Percentiles rank a stretch among this genome's conserved stretches.
phyloP scores from a whole-genome alignment of 2,113 vertebrate species.

The Oryzias javanicus region DNA sequence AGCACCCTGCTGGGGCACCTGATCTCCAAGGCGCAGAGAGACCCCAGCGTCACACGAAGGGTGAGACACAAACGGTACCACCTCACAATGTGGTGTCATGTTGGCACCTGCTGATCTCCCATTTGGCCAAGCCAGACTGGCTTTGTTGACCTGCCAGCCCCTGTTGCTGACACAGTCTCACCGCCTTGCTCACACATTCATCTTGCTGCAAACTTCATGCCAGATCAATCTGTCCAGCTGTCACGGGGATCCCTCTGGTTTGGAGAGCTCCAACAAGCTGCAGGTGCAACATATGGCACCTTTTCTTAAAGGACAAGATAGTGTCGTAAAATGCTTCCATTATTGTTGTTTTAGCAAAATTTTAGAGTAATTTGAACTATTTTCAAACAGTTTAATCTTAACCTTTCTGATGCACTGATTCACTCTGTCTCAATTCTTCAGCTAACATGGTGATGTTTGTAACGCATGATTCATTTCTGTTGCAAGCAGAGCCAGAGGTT shows the following conservation, averaged over 20 bases:
- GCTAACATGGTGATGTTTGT: conserved; percentile 11
- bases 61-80: conserved; percentile 70
- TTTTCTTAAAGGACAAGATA: neutral
- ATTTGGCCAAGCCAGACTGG: conserved; percentile 29
- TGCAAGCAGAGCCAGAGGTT: conserved; percentile 21
- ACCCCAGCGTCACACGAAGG: conserved; percentile 87
- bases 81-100: conserved; percentile 33
- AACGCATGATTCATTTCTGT: conserved; percentile 16
- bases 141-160: conserved; percentile 7
- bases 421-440: conserved; percentile 8
- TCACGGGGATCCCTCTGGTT: conserved; percentile 11
- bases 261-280: conserved; percentile 20
- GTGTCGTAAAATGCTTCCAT: neutral
- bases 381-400: neutral
- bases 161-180: conserved; percentile 47
- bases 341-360: neutral
- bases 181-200: conserved; percentile 41
- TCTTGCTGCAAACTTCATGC: conserved; percentile 26
- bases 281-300: conserved; percentile 11
- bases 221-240: conserved; percentile 25
- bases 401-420: conserved; percentile 24
- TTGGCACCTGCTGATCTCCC: conserved; percentile 22
- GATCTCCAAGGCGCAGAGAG: conserved; percentile 87
- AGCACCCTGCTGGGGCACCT: conserved; percentile 91
- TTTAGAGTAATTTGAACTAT: too few relatives aligned